These are phyloP conservation scores for Alethe castanea DNA, from an alignment of 2,113 vertebrate genomes.

Conservation along the genomic window DNA sequence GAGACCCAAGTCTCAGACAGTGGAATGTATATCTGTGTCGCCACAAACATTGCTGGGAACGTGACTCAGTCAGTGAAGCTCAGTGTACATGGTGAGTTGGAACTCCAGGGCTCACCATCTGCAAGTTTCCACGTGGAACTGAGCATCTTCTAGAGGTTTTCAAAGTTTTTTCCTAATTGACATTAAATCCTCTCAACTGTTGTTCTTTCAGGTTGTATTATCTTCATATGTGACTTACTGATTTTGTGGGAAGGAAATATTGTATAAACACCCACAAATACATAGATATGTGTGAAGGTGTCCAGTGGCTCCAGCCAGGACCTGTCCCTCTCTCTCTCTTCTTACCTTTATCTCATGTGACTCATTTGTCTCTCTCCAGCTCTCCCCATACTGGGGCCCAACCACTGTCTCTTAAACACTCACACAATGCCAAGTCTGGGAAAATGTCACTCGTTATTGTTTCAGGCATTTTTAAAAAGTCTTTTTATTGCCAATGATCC, in stretches of 20 bases:
- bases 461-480: background rate
- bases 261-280: background rate
- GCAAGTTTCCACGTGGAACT: background rate
- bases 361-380: background rate
- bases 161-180: background rate
- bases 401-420: background rate
- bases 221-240: background rate
- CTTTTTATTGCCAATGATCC: background rate
- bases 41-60: conserved; percentile 95
- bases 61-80: conserved; percentile 83
- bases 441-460: background rate
- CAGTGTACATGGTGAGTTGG: conserved; percentile 83
- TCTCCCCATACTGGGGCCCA: background rate
- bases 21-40: conserved; percentile 89
- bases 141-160: background rate
- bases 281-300: background rate
- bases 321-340: background rate
- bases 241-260: background rate
- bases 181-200: background rate
- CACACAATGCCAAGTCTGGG: background rate
- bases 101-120: background rate
- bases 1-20: conserved; percentile 84
- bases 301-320: background rate
- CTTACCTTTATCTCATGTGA: background rate
- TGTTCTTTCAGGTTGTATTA: background rate